These are phyloP conservation scores for Formica selysi DNA, from an alignment of 1,140 invertebrate genomes.

Conservation along the genomic window DNA sequence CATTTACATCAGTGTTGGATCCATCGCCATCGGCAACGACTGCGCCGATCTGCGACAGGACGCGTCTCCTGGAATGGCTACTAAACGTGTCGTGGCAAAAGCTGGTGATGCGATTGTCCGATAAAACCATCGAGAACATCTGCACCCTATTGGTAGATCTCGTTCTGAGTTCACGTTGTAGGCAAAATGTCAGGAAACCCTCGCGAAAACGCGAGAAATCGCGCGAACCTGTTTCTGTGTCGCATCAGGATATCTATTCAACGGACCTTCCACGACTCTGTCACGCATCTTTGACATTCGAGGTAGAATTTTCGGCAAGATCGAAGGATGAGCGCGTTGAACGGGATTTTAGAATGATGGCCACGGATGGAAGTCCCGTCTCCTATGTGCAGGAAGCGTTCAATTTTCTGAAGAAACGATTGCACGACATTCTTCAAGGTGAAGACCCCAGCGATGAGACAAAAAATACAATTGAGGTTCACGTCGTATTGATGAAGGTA, in stretches of 20 bases:
- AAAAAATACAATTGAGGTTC: neutral
- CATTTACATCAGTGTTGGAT: conserved; percentile 44
- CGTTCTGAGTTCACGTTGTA: conserved; percentile 5
- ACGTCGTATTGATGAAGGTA: conserved; percentile 4
- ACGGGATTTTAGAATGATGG: neutral
- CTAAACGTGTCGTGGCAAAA: conserved; percentile 68
- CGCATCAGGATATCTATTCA: neutral
- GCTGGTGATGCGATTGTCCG: conserved; percentile 43
- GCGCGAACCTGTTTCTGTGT: neutral
- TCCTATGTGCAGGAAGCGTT: conserved; percentile 1
- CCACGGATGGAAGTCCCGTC: neutral
- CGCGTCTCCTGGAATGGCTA: conserved; percentile 74
- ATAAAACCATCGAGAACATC: conserved; percentile 54
- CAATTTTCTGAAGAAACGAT: neutral
- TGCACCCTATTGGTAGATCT: conserved; percentile 1
- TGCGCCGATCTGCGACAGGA: conserved; percentile 72
- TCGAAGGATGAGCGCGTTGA: neutral
- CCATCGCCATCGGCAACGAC: conserved; percentile 4
- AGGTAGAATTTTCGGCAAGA: neutral
- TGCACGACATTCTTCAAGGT: conserved; percentile 13
- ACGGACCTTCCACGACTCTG: conserved; percentile 28
- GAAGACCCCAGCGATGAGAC: neutral
- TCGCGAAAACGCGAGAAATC: neutral
- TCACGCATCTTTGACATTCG: conserved; percentile 21
- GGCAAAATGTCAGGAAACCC: neutral